phyloP scores from a whole-genome alignment of 2,888 invertebrate genomes.

The Amblyjoppa proteus region DNA sequence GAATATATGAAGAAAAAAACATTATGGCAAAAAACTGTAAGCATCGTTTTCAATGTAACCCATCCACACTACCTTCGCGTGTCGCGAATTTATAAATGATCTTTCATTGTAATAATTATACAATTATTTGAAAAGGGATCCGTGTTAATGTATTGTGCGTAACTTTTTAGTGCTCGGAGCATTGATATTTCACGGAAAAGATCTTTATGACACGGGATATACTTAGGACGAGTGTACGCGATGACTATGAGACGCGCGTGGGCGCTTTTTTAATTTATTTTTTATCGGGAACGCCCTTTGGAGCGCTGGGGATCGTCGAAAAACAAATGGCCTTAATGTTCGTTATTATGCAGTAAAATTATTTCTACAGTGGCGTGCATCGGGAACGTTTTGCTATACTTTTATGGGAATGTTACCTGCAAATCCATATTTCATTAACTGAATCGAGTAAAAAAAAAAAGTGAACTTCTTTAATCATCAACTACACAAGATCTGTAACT shows the following conservation, averaged over 20 bases:
- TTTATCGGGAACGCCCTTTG: not conserved
- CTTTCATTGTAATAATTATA: not conserved
- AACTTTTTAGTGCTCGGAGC: not conserved
- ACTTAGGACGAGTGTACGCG: not conserved
- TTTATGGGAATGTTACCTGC: slow-evolving; percentile 2
- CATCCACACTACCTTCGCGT: not conserved
- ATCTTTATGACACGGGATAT: not conserved
- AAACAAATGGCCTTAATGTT: not conserved
- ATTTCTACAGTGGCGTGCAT: not conserved
- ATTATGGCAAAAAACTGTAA: not conserved
- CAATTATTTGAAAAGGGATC: not conserved
- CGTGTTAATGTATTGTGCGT: not conserved
- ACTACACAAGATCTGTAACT: slow-evolving; percentile 15
- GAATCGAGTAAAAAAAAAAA: not conserved
- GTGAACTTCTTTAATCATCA: not conserved
- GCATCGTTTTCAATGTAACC: not conserved
- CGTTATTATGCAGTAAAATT: not conserved
- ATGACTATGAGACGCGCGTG: not conserved
- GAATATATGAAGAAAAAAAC: not conserved
- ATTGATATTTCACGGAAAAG: not conserved
- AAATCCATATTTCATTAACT: slow-evolving; percentile 2
- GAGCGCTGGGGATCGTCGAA: not conserved
- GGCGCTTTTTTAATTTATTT: not conserved
- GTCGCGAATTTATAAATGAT: slow-evolving; percentile 2
- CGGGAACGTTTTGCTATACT: not conserved